Base-by-base conservation (phyloP, 1,140 invertebrate genomes). In the Phortica variegata region DNA sequence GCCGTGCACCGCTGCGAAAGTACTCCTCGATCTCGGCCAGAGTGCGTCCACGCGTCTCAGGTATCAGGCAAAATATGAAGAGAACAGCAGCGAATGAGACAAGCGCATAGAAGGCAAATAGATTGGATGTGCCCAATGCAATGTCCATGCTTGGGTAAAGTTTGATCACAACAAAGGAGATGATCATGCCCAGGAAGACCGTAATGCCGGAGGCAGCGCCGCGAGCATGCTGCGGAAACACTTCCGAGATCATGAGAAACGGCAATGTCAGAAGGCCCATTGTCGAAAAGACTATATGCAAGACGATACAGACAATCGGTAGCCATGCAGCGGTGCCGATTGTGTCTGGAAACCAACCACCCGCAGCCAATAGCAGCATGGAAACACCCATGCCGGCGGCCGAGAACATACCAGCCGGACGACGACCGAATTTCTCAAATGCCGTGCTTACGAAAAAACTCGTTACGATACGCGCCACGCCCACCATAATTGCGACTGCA, bases 21-120 rank as follows among this genome's bases (percentile, higher is more conserved):
- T 81, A 76, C 8, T 82, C 78, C 58, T 84, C 82, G 42, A 93
- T 88, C 72, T 93, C 87, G 31, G 85, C 79, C 12, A 92, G 76
- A 0, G 82, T 84, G 54, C 87, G 87, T 0, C 89, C 89, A 54
- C 85, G 87, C 4, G 91, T 95, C 74, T 95, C 91, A 0, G 91
- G 91, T 4, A 95, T 75, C 29, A 84, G 83, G 16, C 84, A 71
- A 2, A 78, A 66, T 0, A 90, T 80, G 60, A 90, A 88, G 3
- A 89, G 52, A 0, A 85, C 82, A 1, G 87, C 88, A 1, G 86
- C 9, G 0, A 88, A 62, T 1, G 88, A 85, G 7, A 90, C 65
- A 1, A 73, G 62, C 0, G 84, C 83, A 73, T 88, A 94, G 54
- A 91, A 82, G 57, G 83, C 85, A 61, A 91, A 94, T 0, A 85